Base-by-base conservation (phyloP, 1,140 invertebrate genomes). In the Cydia strobilella region DNA sequence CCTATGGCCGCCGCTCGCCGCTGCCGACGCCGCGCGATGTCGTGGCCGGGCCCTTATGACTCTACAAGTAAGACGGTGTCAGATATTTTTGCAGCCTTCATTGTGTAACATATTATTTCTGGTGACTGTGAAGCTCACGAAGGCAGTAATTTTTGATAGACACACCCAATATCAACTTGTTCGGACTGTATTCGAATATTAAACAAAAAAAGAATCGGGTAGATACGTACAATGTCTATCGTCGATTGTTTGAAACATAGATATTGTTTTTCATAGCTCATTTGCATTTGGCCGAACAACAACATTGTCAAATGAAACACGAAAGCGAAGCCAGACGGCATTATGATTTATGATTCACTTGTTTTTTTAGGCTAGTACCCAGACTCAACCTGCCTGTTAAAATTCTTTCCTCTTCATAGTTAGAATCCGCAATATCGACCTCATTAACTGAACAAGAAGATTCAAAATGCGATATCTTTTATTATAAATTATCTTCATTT, bases 221-320 rank as follows among this genome's bases (percentile, higher is more conserved):
- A n/a, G 12, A 0, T 18, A 15, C 51, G 45, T 18, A 5, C 51
- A 0, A 15, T 54, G 51, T 4, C 51, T n/a, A 54, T 54, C 2
- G 54, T 59, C 54, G 20, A 59, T 23, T 23, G 54, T 23, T 59
- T 54, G 51, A 59, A 59, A 59, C 7, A 10, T 59, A 59, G 9
- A 20, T 9, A 59, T 59, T 59, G 18, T 59, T 23, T 54, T 59
- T 59, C 51, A 9, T 59, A 1, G 54, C 54, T 23, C 54, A 59
- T 59, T 59, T 59, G 54, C 54, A 59, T 59, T 59, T 23, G 20
- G 18, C 10, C 54, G 54, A 59, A 59, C 10, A 59, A 59, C 20
- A 59, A 59, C 54, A 59, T 59, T 59, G 54, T 59, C n/a, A 23
- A 59, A 45, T 15, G 42, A 45, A 45, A 45, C 42, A 45, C 1